Conservation (phyloP, 2,797 vertebrate species). For the Enteromius radiatus region DNA sequence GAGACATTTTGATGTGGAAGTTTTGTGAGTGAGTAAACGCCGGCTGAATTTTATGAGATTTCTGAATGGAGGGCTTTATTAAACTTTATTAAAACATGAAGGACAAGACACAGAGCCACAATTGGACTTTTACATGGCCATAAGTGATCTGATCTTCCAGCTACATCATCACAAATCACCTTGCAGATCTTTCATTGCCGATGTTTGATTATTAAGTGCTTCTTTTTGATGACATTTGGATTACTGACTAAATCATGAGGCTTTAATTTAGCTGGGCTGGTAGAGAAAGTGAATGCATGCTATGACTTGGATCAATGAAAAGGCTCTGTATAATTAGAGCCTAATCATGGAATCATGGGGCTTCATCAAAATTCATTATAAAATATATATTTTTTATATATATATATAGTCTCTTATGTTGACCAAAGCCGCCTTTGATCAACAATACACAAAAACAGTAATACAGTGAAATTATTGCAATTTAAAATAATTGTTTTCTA, state of each 20-base stretch:
- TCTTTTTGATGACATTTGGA: conserved; percentile 24
- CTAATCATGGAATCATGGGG: conserved; percentile 35
- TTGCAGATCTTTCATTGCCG: background rate
- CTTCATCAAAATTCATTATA: conserved; percentile 25
- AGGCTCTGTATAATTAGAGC: conserved; percentile 46
- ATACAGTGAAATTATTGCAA: background rate
- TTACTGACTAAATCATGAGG: background rate
- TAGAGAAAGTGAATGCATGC: conserved; percentile 8
- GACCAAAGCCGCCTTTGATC: background rate
- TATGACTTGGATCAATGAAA: conserved; percentile 27
- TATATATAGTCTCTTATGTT: background rate
- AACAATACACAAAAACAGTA: background rate
- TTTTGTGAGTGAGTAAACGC: conserved; percentile 22
- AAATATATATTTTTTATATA: too few species aligned
- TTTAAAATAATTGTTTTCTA: background rate
- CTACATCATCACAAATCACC: conserved; percentile 2
- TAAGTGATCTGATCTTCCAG: background rate
- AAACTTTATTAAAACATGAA: conserved; percentile 37
- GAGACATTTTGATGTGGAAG: conserved; percentile 45
- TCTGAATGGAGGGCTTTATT: conserved; percentile 40
- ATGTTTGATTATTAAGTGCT: conserved; percentile 15
- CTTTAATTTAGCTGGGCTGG: background rate
- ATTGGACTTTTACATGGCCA: conserved; percentile 14
- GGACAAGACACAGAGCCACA: conserved; percentile 21
- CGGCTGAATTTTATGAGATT: conserved; percentile 45